phyloP scores from a whole-genome alignment of 1,140 invertebrate species.

The Penaeus vannamei region DNA sequence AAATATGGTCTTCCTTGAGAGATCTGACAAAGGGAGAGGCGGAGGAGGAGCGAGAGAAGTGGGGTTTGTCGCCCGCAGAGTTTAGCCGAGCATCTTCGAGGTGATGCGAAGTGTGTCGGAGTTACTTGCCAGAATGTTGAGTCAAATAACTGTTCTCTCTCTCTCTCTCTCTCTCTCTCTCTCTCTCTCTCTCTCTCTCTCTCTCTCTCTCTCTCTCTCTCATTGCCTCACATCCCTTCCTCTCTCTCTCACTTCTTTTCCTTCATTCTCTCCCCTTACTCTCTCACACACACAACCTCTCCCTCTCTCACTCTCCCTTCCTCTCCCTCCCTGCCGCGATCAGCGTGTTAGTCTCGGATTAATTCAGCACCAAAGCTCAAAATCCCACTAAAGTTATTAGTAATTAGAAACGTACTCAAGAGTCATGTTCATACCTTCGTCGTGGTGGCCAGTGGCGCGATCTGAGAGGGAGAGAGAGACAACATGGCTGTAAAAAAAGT shows the following conservation, averaged over 20 bases:
- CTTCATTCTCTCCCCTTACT: background rate
- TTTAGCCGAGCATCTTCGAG: constrained; percentile 41
- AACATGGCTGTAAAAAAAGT: constrained; percentile 11
- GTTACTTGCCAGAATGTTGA: constrained; percentile 40
- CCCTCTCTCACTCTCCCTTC: too few species aligned
- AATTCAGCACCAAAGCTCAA: background rate
- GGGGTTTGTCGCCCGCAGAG: background rate
- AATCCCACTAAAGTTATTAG: constrained; percentile 17
- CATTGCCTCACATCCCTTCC: background rate
- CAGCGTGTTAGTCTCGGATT: constrained; percentile 13
- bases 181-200: constrained; percentile 45
- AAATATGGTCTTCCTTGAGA: too few species aligned
- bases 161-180: constrained; percentile 45
- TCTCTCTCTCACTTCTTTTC: too few species aligned
- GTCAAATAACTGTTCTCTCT: constrained; percentile 48
- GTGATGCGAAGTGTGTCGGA: constrained; percentile 35
- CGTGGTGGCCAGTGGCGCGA: constrained; percentile 35
- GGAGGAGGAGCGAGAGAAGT: constrained; percentile 1
- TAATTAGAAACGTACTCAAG: constrained; percentile 8
- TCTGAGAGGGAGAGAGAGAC: constrained; percentile 52
- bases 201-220: constrained; percentile 37
- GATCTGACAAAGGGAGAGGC: background rate
- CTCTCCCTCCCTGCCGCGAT: background rate
- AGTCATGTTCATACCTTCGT: constrained; percentile 44
- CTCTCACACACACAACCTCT: background rate